Evolutionary conservation across 2,113 vertebrate species (phyloP).

Genomic region (Mohoua ochrocephala): DNA sequence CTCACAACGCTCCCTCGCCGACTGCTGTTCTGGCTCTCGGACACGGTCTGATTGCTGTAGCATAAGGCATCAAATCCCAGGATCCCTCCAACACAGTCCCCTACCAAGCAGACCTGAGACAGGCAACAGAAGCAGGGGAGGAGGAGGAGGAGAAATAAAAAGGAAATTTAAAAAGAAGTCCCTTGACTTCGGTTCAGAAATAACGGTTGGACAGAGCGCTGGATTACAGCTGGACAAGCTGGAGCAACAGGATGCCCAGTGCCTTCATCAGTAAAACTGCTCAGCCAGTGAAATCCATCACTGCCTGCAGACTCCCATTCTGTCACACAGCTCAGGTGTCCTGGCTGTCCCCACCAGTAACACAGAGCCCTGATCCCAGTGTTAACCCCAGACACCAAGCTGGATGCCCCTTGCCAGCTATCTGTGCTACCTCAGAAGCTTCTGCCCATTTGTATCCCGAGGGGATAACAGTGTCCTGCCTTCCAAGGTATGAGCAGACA

Average conservation of each 20-base stretch:
- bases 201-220: background rate
- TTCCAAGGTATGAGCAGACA: background rate
- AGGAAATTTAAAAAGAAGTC: background rate
- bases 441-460: background rate
- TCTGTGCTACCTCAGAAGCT: background rate
- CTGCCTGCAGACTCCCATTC: background rate
- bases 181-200: background rate
- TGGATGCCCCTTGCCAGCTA: background rate
- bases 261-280: background rate
- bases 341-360: background rate
- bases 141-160: background rate
- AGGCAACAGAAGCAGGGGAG: background rate
- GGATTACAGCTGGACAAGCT: background rate
- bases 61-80: slow-evolving; percentile 94
- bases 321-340: background rate
- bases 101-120: slow-evolving; percentile 90
- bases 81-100: slow-evolving; percentile 96
- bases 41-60: slow-evolving; percentile 84
- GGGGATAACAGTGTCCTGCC: background rate
- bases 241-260: background rate
- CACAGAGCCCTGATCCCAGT: background rate
- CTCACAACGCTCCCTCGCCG: slow-evolving; percentile 86
- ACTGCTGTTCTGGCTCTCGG: slow-evolving; percentile 92
- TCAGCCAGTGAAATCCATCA: background rate
- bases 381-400: background rate